Evolutionary conservation across 2,797 vertebrate genomes (phyloP).

Genomic region (Percopsis omiscomaycus): DNA sequence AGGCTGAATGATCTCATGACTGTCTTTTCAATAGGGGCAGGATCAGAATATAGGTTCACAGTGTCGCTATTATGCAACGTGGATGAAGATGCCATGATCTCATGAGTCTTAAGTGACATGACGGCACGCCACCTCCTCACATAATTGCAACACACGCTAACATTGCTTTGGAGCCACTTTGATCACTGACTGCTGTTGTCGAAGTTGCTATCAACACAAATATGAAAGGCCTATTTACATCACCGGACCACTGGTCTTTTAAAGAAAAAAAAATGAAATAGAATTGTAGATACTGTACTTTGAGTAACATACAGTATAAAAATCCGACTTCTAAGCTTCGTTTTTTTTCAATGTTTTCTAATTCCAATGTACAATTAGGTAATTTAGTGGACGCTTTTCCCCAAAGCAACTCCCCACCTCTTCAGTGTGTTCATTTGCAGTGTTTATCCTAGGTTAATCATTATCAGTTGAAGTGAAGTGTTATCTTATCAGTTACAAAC

Average conservation of each 20-base stretch:
- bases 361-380: no score
- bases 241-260: no score
- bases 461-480: slow-evolving; percentile 66
- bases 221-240: no score
- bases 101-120: slow-evolving; percentile 72
- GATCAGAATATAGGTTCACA: slow-evolving; percentile 54
- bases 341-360: no score
- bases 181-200: neutral
- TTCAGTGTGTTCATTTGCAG: slow-evolving; percentile 35
- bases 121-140: slow-evolving; percentile 42
- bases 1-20: slow-evolving; percentile 64
- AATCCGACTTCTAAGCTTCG: no score
- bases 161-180: neutral
- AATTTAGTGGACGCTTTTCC: no score
- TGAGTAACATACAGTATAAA: no score
- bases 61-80: slow-evolving; percentile 58
- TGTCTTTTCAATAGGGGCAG: slow-evolving; percentile 53
- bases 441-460: slow-evolving; percentile 69
- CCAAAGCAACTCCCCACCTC: neutral
- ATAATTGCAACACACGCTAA: slow-evolving; percentile 21
- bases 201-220: no score
- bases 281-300: no score
- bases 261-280: no score
- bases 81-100: slow-evolving; percentile 64
- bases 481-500: slow-evolving; percentile 76